Evolutionary conservation across 2,888 invertebrate genomes (phyloP), one percentile per base, ranked within the genome.

Genomic region (Fragum whitleyi): DNA sequence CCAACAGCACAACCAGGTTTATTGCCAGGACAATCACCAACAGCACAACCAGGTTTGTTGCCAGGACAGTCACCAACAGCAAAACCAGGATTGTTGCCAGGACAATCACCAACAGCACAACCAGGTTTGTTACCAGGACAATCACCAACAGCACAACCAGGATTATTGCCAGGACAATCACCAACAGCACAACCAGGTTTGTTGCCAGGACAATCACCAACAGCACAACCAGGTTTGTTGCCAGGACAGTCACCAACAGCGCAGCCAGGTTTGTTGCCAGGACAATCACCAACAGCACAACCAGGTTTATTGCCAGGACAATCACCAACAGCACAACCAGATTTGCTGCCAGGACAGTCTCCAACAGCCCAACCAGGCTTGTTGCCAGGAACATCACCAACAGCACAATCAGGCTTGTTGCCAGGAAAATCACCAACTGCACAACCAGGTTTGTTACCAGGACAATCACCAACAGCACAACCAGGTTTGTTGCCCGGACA

Each of bases 111-210:
- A 74, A 81, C 81, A 59, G 77, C 77, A 61, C 71, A 79, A 39
- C 83, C 83, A 74, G 68, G 77, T 42, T 93, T 82, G 26, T 28
- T 59, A 51, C 59, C 78, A n/a, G 78, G 78, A 53, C 61, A 75
- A 28, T 55, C 83, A 47, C 83, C 82, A 65, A 73, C 70, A 14
- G 65, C 67, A 28, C 62, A 65, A 55, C 74, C 79, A 51, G 74
- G 73, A 0, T 68, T 74, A n/a, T 47, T 51, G 51, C 81, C 85
- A 65, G 79, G 77, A 26, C 59, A 77, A 21, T 53, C 79, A 29
- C 83, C 83, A 75, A 80, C 83, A 77, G 83, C 80, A 59, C 55
- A 77, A 59, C 77, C 86, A 75, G 82, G 77, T 14, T 29, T 75
- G 0, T 61, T 67, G 28, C 51, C 83, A 39, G 71, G 74, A 16